A percentile compares a stretch with the other conserved stretches of the same genome.
phyloP scores from a whole-genome alignment of 2,797 vertebrate species.

The Pipistrellus pipistrellus region DNA sequence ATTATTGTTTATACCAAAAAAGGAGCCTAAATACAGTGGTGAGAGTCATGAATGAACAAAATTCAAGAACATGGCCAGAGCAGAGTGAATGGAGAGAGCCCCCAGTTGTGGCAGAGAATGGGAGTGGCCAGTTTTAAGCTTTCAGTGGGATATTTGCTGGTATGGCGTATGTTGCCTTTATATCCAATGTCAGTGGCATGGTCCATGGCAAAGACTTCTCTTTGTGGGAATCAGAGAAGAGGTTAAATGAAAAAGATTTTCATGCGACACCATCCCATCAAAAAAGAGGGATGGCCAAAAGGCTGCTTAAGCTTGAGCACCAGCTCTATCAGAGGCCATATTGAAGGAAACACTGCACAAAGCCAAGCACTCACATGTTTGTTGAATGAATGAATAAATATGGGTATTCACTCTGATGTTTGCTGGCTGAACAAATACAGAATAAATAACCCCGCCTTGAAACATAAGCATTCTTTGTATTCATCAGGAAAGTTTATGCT shows the following conservation, averaged over 20 bases:
- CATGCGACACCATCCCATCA: not conserved
- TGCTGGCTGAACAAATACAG: not conserved
- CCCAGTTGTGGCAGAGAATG: not conserved
- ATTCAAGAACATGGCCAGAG: not conserved
- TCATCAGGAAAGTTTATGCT: not conserved
- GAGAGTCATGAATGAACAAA: not conserved
- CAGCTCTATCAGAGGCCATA: not conserved
- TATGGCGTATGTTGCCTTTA: not conserved
- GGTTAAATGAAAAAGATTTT: conserved; percentile 25
- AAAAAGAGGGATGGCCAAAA: not conserved
- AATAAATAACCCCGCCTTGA: not conserved
- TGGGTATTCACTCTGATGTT: not conserved
- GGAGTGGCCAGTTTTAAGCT: not conserved
- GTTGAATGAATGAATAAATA: not conserved
- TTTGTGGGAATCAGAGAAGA: not conserved
- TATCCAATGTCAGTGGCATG: not conserved
- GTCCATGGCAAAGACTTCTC: not conserved
- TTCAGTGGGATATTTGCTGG: not conserved
- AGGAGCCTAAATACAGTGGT: not conserved
- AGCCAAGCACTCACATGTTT: not conserved
- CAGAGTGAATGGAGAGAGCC: not conserved
- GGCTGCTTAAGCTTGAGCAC: not conserved
- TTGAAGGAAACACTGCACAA: not conserved
- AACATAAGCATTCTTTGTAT: not conserved
- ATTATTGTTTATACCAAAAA: not conserved